Percentiles rank a stretch among this genome's conserved stretches.
Evolutionary conservation across 2,888 invertebrate species (phyloP).

Genomic region (Pecten maximus): DNA sequence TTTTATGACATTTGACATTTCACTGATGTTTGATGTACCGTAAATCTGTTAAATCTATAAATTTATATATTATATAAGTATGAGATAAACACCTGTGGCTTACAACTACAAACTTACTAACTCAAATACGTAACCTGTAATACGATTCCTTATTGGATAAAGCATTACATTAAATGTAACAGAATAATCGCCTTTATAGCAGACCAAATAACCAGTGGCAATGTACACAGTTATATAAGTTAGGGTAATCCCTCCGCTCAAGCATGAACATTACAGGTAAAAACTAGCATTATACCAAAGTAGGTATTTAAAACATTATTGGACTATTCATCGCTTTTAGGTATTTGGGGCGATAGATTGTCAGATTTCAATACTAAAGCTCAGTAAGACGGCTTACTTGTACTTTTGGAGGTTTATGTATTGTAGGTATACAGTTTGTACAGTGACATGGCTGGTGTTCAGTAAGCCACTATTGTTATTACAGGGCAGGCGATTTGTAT

Average conservation of each 20-base stretch:
- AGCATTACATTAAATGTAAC: not conserved
- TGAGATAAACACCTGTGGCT: not conserved
- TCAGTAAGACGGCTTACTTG: not conserved
- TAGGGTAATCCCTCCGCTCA: not conserved
- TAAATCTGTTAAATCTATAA: too few relatives aligned
- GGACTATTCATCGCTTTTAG: not conserved
- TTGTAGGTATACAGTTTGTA: not conserved
- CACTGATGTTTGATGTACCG: too few relatives aligned
- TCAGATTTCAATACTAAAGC: not conserved
- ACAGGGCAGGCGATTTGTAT: not conserved
- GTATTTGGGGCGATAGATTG: not conserved
- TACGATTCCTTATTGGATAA: too few relatives aligned
- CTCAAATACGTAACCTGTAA: not conserved
- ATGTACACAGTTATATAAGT: constrained; percentile 4
- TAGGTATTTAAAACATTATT: not conserved
- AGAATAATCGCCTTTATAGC: not conserved
- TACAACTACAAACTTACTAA: not conserved
- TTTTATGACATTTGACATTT: too few relatives aligned
- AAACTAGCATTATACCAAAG: not conserved
- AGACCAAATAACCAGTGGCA: not conserved
- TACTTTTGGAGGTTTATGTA: not conserved
- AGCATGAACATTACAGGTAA: not conserved
- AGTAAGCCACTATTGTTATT: not conserved
- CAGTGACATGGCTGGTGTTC: not conserved
- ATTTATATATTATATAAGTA: too few relatives aligned